Conservation (phyloP, 2,797 vertebrate genomes). For the Allobates femoralis region DNA sequence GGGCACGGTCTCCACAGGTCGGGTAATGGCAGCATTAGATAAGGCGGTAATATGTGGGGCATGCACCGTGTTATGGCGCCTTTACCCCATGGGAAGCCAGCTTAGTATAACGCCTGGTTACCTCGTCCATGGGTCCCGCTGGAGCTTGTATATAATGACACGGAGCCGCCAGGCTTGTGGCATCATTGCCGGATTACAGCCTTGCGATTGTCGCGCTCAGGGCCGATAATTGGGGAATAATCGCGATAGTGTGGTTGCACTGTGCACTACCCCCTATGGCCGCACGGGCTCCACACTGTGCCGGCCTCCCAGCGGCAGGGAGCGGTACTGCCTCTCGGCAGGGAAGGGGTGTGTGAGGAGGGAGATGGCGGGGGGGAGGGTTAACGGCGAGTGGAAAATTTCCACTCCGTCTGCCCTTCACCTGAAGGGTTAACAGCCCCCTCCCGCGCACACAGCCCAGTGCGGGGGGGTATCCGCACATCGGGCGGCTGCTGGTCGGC, state of each 20-base stretch:
- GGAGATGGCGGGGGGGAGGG: conserved; percentile 22
- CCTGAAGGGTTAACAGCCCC: conserved; percentile 46
- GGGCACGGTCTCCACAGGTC: background rate
- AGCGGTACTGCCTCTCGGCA: conserved; percentile 2
- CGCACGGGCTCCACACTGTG: too few species aligned
- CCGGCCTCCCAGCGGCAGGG: conserved; percentile 20
- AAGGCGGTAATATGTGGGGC: background rate
- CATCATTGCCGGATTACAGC: background rate
- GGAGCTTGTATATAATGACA: too few species aligned
- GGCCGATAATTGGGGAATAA: background rate
- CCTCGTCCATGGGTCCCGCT: background rate
- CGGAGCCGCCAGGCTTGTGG: background rate
- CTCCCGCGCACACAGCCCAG: conserved; percentile 40
- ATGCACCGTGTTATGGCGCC: background rate
- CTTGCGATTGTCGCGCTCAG: background rate
- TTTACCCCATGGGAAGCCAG: background rate
- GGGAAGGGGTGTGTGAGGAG: background rate
- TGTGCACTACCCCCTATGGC: background rate
- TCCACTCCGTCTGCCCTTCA: conserved; percentile 19
- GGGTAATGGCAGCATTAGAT: too few species aligned
- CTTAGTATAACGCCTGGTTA: background rate
- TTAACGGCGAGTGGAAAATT: conserved; percentile 52
- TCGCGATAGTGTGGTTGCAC: background rate
- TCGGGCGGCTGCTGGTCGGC: too few species aligned
- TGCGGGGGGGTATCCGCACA: conserved; percentile 12